These are phyloP conservation scores for Megaustenia siamemsis DNA, from an alignment of 2,888 invertebrate genomes.

Conservation along the genomic window DNA sequence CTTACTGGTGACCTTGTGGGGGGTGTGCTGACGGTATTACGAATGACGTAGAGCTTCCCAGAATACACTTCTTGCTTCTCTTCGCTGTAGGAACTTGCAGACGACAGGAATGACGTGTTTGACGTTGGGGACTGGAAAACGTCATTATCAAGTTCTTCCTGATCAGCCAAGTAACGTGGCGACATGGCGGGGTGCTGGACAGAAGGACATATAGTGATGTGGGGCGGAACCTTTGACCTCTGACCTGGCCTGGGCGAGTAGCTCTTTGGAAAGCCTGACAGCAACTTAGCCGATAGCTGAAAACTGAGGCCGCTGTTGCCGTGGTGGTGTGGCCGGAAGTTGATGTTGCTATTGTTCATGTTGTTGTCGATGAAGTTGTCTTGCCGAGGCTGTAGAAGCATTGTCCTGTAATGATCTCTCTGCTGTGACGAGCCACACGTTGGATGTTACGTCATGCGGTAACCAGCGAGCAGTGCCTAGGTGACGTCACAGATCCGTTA, in stretches of 20 bases:
- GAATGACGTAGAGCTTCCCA: slow-evolving; percentile 45
- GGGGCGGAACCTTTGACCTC: slow-evolving; percentile 34
- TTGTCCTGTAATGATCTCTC: neutral
- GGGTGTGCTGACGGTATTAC: slow-evolving; percentile 35
- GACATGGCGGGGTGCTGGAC: slow-evolving; percentile 2
- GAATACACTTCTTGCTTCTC: slow-evolving; percentile 17
- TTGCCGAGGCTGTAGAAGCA: neutral
- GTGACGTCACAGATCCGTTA: neutral
- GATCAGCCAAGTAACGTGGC: neutral
- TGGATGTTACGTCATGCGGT: neutral
- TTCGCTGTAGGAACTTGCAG: neutral
- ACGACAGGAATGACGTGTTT: neutral
- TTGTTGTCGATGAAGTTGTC: neutral
- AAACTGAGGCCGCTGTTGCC: neutral
- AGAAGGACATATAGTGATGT: slow-evolving; percentile 46
- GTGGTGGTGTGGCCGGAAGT: slow-evolving; percentile 19
- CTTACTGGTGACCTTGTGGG: neutral
- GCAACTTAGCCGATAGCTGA: neutral
- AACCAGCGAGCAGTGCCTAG: neutral
- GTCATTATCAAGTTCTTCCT: slow-evolving; percentile 51
- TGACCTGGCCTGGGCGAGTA: slow-evolving; percentile 39
- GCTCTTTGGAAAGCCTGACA: neutral
- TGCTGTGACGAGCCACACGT: neutral
- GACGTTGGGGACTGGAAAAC: slow-evolving; percentile 34
- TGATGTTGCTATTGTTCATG: slow-evolving; percentile 18